Evolutionary conservation across 2,888 invertebrate genomes (phyloP), one percentile per base, ranked within the genome.

Genomic region (Dorcus parallelipipedus): DNA sequence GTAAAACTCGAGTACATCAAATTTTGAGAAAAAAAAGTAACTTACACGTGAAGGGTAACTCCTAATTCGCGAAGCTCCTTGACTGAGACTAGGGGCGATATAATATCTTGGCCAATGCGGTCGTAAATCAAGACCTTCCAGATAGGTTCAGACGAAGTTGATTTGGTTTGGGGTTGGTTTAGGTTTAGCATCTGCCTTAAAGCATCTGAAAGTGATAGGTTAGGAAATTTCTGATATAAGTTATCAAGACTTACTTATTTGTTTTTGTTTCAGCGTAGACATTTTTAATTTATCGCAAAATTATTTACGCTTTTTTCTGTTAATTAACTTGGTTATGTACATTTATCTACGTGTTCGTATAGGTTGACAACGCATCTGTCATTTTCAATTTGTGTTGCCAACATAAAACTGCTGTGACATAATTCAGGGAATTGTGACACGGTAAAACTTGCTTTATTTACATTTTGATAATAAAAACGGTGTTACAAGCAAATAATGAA

Each of bases 41-140:
- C 88, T 85, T 84, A 97, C 94, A 99, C 88, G 83, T 99, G 97
- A 60, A 99, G 84, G 40, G 99, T 99, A 43, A 99, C 95, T 62
- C 99, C 98, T 72, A 95, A 81, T 77, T 98, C 97, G 69, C 98
- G 80, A 3, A 99, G 82, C 73, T 99, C 97, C 78, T 96, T 96
- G 14, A 99, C 90, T 17, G 96, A 93, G 73, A 99, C 86, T 53
- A 99, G 80, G 0, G 99, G 98, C 9, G 98, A 97, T 70, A 99
- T 96, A 51, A 99, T 96, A 76, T 99, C 98, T 80, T 99, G 98
- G 3, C 98, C 98, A 67, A 91, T 88, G 71, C 93, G 86, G 77
- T 99, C 99, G 74, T 97, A 98, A 62, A 99, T 88, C 61, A 99
- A 81, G 58, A 99, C 89, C 82, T 97, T 97, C 97, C 97, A 97